Percentiles rank a stretch among this genome's conserved stretches.
Conservation (phyloP, 2,797 vertebrate genomes). For the Epinephelus coioides region DNA sequence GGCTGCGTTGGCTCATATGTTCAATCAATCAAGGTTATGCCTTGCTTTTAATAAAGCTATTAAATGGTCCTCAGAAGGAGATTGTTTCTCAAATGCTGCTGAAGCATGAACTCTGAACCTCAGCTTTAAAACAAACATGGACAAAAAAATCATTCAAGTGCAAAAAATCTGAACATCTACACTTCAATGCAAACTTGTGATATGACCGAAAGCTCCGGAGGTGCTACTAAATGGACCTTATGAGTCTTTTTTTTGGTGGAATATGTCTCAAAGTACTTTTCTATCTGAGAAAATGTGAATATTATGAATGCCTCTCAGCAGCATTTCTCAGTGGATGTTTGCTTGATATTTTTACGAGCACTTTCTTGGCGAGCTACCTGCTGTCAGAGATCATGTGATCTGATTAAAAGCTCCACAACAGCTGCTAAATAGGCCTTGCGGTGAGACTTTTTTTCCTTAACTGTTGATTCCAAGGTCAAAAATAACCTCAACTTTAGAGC, state of each 20-base stretch:
- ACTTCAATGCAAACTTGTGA: neutral
- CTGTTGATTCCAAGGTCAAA: constrained; percentile 18
- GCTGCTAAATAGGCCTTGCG: neutral
- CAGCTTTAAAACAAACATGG: neutral
- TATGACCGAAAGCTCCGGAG: neutral
- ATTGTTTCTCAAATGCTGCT: neutral
- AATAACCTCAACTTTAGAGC: neutral
- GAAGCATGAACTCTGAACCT: neutral
- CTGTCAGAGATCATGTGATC: neutral
- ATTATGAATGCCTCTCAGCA: neutral
- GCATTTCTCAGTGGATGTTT: neutral
- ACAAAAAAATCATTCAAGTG: no score
- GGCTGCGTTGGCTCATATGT: no score
- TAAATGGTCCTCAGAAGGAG: neutral
- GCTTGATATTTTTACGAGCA: neutral
- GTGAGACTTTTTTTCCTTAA: neutral
- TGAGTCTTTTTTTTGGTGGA: neutral
- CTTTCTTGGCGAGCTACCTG: neutral
- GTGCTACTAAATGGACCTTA: neutral
- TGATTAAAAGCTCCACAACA: neutral
- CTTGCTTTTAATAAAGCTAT: no score
- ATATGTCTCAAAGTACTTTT: no score
- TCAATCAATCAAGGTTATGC: no score
- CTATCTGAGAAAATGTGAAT: neutral
- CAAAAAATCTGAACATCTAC: neutral